phyloP scores from a whole-genome alignment of 2,113 vertebrate species.

The Microcebus griseorufus region DNA sequence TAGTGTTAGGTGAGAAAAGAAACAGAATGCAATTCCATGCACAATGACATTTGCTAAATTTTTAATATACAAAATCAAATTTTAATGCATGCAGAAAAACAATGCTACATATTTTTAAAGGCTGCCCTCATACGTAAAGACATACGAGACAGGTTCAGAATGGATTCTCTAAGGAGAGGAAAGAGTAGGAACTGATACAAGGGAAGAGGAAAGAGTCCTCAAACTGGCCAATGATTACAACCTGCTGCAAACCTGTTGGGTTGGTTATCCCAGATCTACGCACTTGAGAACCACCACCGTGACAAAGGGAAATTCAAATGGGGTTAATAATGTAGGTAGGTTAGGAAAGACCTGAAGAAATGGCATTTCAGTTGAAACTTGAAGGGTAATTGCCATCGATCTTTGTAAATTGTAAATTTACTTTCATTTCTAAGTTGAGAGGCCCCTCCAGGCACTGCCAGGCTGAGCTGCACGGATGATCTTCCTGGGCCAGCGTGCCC shows the following conservation, averaged over 20 bases:
- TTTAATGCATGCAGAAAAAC: neutral
- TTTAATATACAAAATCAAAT: neutral
- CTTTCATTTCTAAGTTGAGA: neutral
- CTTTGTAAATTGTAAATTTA: neutral
- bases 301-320: neutral
- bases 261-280: neutral
- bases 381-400: neutral
- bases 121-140: neutral
- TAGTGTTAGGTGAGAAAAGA: neutral
- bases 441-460: neutral
- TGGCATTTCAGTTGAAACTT: neutral
- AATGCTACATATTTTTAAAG: neutral
- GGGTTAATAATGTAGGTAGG: neutral
- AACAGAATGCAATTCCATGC: neutral
- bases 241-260: neutral
- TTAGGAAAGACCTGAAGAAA: neutral
- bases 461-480: neutral
- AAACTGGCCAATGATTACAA: neutral
- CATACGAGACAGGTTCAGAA: neutral
- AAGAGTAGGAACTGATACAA: neutral
- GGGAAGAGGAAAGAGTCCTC: neutral
- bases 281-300: neutral
- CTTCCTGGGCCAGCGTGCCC: neutral
- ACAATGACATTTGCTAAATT: neutral
- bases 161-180: no score